A percentile compares a stretch with the other conserved stretches of the same genome.
phyloP scores from a whole-genome alignment of 2,113 vertebrate species.

The Carassius gibelio region DNA sequence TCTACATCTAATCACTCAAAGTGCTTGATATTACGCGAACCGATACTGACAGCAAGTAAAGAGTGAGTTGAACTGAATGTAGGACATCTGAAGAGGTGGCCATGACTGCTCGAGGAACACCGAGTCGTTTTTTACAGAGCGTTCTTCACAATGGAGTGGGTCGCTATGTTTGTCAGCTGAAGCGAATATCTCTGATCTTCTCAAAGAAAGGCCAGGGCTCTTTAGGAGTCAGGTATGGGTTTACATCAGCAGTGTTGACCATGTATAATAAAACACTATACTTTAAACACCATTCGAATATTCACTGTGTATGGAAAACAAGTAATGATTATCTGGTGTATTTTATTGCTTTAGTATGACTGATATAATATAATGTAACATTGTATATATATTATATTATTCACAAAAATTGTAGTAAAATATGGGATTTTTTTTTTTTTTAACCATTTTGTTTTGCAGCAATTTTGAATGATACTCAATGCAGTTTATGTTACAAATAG shows the following conservation, averaged over 20 bases:
- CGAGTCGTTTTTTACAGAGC: conserved; percentile 88
- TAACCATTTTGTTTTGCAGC: not conserved
- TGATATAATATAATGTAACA: not conserved
- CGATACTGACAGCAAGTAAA: not conserved
- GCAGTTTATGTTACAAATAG: not conserved
- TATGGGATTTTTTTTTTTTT: too few relatives aligned
- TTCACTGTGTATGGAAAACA: not conserved
- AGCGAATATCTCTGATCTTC: conserved; percentile 86
- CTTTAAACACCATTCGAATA: not conserved
- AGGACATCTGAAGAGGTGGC: not conserved
- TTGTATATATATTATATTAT: not conserved
- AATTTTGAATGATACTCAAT: not conserved
- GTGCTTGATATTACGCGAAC: not conserved
- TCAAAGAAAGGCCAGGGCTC: conserved; percentile 80
- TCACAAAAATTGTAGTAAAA: too few relatives aligned
- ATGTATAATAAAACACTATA: not conserved
- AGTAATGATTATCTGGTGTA: not conserved
- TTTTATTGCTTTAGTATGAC: not conserved
- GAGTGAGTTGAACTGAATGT: not conserved
- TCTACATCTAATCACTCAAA: not conserved
- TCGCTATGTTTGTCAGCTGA: conserved; percentile 90
- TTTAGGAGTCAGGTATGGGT: conserved; percentile 84
- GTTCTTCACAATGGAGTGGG: conserved; percentile 91
- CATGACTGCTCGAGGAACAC: conserved; percentile 86
- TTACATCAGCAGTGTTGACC: not conserved